phyloP scores from a whole-genome alignment of 92 coral and sea anemone species.

The Diadumene lineata region DNA sequence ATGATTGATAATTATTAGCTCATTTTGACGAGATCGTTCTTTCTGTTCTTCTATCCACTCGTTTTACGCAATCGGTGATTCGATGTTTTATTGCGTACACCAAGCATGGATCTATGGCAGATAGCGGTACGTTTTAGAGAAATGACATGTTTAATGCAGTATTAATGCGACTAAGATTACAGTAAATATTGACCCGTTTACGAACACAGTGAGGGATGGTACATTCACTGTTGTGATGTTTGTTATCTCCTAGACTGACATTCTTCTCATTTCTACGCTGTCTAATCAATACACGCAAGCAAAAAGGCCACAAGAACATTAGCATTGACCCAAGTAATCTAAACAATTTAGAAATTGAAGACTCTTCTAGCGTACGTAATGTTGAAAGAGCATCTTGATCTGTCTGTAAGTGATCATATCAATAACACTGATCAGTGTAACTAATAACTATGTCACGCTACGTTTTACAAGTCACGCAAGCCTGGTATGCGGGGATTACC shows the following conservation, averaged over 20 bases:
- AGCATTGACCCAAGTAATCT: background rate
- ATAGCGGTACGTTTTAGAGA: background rate
- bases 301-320: background rate
- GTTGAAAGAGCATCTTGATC: background rate
- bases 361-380: background rate
- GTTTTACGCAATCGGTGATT: too few relatives aligned
- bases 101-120: background rate
- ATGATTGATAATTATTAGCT: too few relatives aligned
- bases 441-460: slow-evolving; percentile 9
- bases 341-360: background rate
- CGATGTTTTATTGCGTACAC: background rate
- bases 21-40: too few relatives aligned
- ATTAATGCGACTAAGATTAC: slow-evolving; percentile 5
- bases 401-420: background rate
- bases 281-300: background rate
- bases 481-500: slow-evolving; percentile 20
- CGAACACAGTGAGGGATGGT: background rate
- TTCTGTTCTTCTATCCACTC: background rate
- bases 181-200: slow-evolving; percentile 15
- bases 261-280: background rate
- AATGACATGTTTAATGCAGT: background rate
- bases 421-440: background rate
- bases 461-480: slow-evolving; percentile 17
- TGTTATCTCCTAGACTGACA: background rate
- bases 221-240: background rate